These are phyloP conservation scores for Rana temporaria DNA, from an alignment of 2,113 vertebrate genomes.

Conservation along the genomic window DNA sequence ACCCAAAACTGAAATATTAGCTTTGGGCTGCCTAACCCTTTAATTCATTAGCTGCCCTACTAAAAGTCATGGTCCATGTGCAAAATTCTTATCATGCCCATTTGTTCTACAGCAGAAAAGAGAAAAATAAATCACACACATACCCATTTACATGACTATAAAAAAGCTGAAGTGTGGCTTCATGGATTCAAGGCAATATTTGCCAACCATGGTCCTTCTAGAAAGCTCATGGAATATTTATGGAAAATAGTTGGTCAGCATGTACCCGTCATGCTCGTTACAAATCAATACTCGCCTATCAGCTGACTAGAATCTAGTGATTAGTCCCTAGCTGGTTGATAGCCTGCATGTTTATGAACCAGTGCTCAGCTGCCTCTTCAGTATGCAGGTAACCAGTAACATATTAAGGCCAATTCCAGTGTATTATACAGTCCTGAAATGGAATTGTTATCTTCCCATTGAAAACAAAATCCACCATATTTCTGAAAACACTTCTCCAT, in stretches of 20 bases:
- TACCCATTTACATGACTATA: conserved; percentile 13
- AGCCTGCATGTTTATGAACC: no score
- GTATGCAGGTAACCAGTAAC: background rate
- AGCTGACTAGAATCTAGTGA: no score
- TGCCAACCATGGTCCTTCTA: conserved; percentile 5
- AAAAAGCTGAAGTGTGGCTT: conserved; percentile 71
- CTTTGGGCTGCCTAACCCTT: no score
- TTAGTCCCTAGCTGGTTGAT: no score
- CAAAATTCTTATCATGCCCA: background rate
- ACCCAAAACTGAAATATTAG: no score
- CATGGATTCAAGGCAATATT: conserved; percentile 19
- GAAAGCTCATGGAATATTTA: background rate
- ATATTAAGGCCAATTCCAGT: conserved; percentile 69
- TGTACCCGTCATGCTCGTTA: background rate
- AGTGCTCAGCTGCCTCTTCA: no score
- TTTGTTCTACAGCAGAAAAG: conserved; percentile 9
- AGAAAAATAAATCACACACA: background rate
- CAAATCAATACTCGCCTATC: no score
- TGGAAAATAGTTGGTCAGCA: conserved; percentile 20
- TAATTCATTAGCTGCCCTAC: background rate
- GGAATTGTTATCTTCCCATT: conserved; percentile 43
- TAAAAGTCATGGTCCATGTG: background rate
- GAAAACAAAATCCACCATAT: conserved; percentile 21
- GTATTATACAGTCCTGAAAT: conserved; percentile 41
- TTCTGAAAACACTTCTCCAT: background rate